Evolutionary conservation across 2,113 vertebrate species (phyloP), one percentile per base, ranked within the genome.

Genomic region (Oceanodroma tethys): DNA sequence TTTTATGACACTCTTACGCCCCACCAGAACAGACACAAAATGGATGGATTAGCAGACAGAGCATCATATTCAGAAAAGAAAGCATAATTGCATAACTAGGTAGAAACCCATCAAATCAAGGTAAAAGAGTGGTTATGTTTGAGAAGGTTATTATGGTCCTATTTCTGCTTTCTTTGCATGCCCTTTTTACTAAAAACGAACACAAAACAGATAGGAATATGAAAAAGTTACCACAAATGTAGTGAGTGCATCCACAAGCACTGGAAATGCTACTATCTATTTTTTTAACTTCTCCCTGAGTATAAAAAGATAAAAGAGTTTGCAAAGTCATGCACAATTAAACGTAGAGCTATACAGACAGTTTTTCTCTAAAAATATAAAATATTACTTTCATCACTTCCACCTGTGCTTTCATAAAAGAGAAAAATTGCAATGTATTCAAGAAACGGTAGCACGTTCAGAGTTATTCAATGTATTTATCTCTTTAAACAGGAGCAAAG

Each of bases 211-310:
- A 43, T 32, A 96, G 20, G 55, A 96, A 94, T 43, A 86, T 25
- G n/a, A 87, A 93, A 80, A 65, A 93, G 83, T 96, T 99, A 99
- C 99, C 99, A 97, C 99, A 99, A 79, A 96, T 65, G 70, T 98
- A 99, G 92, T 98, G 98, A 91, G 95, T 96, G 95, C 99, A 99
- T 97, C 98, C 99, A 96, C 99, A 99, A 79, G 96, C 82, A 76
- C 97, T 98, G 93, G 98, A 98, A 97, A 98, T 92, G 75, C 97
- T 98, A 48, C 58, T 97, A 50, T 99, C 98, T 97, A 98, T 97
- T 88, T 98, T 98, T 96, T 96, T 97, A 97, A 98, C 97, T 98
- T 99, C 99, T 97, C 99, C 99, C 99, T 99, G 95, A 58, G 40
- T 60, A 81, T 88, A 59, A 90, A 95, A 95, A 97, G 97, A 86